Conservation (phyloP, 2,888 invertebrate genomes). For the Allygus modestus region DNA sequence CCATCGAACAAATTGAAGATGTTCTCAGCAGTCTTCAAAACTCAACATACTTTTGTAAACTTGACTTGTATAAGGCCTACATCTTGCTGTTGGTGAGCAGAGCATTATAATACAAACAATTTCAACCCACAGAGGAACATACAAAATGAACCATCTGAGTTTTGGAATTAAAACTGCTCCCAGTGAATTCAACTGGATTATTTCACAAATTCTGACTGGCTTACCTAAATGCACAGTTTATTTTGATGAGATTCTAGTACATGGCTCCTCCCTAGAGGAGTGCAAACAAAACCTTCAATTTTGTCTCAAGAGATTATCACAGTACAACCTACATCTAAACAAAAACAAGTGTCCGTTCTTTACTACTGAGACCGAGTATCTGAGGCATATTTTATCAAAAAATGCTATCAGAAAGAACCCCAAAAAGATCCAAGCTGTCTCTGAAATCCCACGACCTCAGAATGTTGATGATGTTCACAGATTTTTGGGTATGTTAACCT, state of each 20-base stretch:
- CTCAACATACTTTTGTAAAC: slow-evolving; percentile 64
- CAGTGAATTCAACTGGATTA: slow-evolving; percentile 63
- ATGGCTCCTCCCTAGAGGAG: slow-evolving; percentile 65
- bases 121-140: slow-evolving; percentile 61
- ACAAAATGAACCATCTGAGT: slow-evolving; percentile 14
- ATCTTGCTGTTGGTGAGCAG: slow-evolving; percentile 61
- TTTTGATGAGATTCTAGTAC: slow-evolving; percentile 69
- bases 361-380: too few relatives aligned
- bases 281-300: slow-evolving; percentile 54
- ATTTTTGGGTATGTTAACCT: too few relatives aligned
- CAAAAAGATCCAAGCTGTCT: too few relatives aligned
- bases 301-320: neutral
- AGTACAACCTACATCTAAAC: slow-evolving; percentile 61
- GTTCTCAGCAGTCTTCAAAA: slow-evolving; percentile 63
- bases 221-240: slow-evolving; percentile 58
- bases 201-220: slow-evolving; percentile 58
- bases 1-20: slow-evolving; percentile 66
- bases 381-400: too few relatives aligned
- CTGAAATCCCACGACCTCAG: too few relatives aligned
- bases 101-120: slow-evolving; percentile 60
- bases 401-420: too few relatives aligned
- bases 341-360: slow-evolving; percentile 64
- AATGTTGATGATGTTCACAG: too few relatives aligned
- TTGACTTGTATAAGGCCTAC: slow-evolving; percentile 56
- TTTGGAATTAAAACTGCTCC: slow-evolving; percentile 57